These are phyloP conservation scores for Falco punctatus DNA, from an alignment of 2,113 vertebrate genomes.

Conservation along the genomic window DNA sequence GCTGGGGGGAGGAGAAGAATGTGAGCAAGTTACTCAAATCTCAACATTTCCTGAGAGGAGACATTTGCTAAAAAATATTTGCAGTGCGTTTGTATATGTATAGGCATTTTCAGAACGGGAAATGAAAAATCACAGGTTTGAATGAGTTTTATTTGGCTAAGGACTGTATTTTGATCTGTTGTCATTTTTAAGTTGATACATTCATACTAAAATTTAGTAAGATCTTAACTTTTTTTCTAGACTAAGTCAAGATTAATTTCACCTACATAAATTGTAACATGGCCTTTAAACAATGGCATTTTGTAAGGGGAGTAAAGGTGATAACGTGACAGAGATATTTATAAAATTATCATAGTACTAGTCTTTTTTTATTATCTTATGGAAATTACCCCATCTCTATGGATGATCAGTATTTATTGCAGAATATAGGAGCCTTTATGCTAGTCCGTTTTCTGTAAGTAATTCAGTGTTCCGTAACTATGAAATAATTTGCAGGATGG, in stretches of 20 bases:
- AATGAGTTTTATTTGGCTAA: neutral
- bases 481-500: slow-evolving; percentile 75
- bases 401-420: neutral
- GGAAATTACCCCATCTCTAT: neutral
- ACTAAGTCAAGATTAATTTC: neutral
- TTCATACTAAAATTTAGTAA: neutral
- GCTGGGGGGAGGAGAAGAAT: neutral
- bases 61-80: neutral
- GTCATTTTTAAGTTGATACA: neutral
- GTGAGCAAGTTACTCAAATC: neutral
- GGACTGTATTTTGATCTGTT: neutral
- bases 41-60: neutral
- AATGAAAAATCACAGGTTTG: neutral
- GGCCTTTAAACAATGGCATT: neutral
- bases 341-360: neutral
- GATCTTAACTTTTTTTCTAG: neutral
- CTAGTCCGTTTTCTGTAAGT: neutral
- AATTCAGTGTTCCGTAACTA: neutral
- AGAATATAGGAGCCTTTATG: neutral
- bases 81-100: neutral
- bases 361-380: neutral
- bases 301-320: neutral
- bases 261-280: neutral
- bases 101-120: neutral
- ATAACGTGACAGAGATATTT: neutral